Percentiles rank a stretch among this genome's conserved stretches.
Conservation (phyloP, 2,113 vertebrate species). For the Ochotona princeps region DNA sequence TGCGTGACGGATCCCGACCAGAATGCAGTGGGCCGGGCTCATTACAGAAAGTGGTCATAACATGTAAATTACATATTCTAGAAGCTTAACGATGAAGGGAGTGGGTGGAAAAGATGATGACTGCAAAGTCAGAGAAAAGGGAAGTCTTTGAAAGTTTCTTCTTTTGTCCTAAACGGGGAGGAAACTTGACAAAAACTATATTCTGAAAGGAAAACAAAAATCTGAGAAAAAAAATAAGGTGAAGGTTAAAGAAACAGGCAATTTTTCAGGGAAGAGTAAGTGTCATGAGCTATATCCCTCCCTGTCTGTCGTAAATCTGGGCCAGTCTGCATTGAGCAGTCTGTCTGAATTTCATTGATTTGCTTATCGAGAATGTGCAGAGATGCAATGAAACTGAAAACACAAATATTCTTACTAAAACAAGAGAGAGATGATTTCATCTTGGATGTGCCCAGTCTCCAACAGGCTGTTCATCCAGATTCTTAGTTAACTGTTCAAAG, state of each 20-base stretch:
- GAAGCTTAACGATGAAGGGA: not conserved
- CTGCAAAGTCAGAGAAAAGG: not conserved
- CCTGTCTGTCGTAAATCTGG: not conserved
- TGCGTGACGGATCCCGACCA: not conserved
- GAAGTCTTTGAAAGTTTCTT: not conserved
- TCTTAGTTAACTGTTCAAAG: not conserved
- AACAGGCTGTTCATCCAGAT: not conserved
- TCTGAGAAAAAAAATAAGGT: not conserved
- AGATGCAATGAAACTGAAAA: constrained; percentile 33
- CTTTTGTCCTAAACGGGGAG: not conserved
- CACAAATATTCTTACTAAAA: not conserved
- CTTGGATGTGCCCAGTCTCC: not conserved
- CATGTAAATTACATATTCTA: not conserved
- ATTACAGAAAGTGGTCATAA: not conserved
- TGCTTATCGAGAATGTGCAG: not conserved
- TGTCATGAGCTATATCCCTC: not conserved
- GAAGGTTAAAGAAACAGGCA: not conserved
- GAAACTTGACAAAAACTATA: not conserved
- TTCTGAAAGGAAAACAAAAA: not conserved
- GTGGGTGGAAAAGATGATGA: not conserved
- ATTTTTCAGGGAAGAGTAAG: not conserved
- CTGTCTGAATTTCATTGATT: not conserved
- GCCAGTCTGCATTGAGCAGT: not conserved
- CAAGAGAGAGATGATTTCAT: not conserved
- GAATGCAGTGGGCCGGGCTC: not conserved